Conservation (phyloP, 2,113 vertebrate species). For the Gnathonemus echidnorhynchus region DNA sequence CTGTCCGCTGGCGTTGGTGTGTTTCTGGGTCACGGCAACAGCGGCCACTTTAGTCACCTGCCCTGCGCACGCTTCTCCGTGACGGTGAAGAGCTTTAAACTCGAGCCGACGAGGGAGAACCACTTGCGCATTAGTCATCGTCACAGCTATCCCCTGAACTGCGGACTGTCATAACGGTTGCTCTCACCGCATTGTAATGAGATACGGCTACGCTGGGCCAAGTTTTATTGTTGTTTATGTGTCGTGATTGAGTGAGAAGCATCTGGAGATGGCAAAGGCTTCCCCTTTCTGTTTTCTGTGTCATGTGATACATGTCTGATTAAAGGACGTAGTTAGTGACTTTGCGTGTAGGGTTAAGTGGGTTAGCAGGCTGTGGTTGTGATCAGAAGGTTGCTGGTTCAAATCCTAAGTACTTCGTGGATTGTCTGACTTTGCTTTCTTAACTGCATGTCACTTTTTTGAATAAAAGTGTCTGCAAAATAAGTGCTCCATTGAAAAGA, state of each 20-base stretch:
- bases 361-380: not conserved
- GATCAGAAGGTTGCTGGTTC: not conserved
- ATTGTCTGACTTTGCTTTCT: not conserved
- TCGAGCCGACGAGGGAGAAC: not conserved
- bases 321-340: not conserved
- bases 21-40: not conserved
- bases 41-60: not conserved
- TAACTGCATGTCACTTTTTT: not conserved
- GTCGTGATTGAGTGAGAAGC: not conserved
- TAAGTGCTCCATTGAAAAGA: not conserved
- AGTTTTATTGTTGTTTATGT: not conserved
- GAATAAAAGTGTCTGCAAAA: not conserved
- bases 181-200: not conserved
- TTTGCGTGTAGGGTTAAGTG: not conserved
- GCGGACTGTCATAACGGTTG: not conserved
- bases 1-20: not conserved
- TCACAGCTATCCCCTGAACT: not conserved
- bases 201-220: not conserved
- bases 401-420: not conserved
- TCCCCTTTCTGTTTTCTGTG: not conserved
- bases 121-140: not conserved
- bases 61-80: not conserved
- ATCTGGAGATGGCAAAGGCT: not conserved
- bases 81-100: not conserved
- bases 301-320: not conserved